These are phyloP conservation scores for Empidonax alnorum DNA, from an alignment of 2,113 vertebrate species.

Conservation along the genomic window DNA sequence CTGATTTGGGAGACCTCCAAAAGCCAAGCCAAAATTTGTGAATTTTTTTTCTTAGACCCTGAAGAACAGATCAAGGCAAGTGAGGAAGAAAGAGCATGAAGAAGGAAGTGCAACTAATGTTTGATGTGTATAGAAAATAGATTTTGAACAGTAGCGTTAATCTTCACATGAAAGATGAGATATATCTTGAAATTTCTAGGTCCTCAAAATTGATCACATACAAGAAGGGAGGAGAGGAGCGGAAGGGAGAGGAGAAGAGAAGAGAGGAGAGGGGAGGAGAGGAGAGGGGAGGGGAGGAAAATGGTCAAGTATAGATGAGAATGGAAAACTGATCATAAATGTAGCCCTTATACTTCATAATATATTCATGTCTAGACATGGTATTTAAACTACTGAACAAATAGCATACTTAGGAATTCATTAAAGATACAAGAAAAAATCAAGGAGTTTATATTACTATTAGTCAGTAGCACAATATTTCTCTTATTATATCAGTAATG, in stretches of 20 bases:
- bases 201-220: neutral
- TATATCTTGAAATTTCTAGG: neutral
- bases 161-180: neutral
- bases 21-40: neutral
- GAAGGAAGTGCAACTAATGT: neutral
- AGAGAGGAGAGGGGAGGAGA: neutral
- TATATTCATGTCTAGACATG: neutral
- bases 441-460: neutral
- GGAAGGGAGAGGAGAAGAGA: neutral
- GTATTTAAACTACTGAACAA: neutral
- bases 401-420: neutral
- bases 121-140: neutral
- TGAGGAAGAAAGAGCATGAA: neutral
- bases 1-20: neutral
- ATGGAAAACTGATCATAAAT: neutral
- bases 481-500: neutral
- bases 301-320: neutral
- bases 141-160: neutral
- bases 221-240: neutral
- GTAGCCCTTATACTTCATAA: neutral
- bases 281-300: neutral
- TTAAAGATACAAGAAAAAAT: neutral
- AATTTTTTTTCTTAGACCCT: neutral
- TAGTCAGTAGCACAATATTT: neutral
- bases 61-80: neutral